A percentile compares a stretch with the other conserved stretches of the same genome.
Conservation (phyloP, 1,140 invertebrate genomes). For the Drosophila ananassae region DNA sequence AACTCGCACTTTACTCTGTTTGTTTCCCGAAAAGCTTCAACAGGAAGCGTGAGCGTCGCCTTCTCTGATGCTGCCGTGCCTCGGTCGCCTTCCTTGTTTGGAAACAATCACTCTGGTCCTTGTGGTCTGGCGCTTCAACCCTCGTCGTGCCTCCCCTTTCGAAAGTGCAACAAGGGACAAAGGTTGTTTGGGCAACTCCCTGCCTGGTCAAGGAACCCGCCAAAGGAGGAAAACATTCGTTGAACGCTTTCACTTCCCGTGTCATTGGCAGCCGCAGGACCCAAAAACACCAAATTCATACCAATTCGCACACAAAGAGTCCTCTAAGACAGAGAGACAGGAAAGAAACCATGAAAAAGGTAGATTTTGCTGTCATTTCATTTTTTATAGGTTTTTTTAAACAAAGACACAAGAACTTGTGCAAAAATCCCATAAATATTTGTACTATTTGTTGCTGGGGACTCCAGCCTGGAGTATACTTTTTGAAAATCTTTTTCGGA, state of each 20-base stretch:
- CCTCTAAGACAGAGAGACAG: constrained; percentile 37
- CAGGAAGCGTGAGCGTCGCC: constrained; percentile 71
- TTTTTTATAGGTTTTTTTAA: background rate
- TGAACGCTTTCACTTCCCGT: constrained; percentile 76
- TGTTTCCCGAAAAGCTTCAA: constrained; percentile 56
- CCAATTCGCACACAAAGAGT: constrained; percentile 51
- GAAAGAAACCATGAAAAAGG: background rate
- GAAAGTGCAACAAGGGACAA: constrained; percentile 62
- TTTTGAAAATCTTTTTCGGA: no score
- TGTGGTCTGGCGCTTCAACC: constrained; percentile 48
- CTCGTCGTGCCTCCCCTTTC: constrained; percentile 57
- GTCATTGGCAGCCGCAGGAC: constrained; percentile 65
- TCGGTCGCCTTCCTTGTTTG: constrained; percentile 49
- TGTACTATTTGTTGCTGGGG: no score
- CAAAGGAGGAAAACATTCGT: constrained; percentile 54
- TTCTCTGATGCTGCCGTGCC: constrained; percentile 58
- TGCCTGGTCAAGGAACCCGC: constrained; percentile 66
- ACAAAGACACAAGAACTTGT: no score
- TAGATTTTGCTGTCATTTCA: background rate
- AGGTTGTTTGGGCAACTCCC: constrained; percentile 33
- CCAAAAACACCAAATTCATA: constrained; percentile 30
- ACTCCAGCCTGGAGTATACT: no score
- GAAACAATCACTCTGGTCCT: background rate
- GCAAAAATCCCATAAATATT: no score
- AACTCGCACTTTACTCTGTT: constrained; percentile 19